These are phyloP conservation scores for Hipparchia semele DNA, from an alignment of 2,888 invertebrate genomes.

Conservation along the genomic window DNA sequence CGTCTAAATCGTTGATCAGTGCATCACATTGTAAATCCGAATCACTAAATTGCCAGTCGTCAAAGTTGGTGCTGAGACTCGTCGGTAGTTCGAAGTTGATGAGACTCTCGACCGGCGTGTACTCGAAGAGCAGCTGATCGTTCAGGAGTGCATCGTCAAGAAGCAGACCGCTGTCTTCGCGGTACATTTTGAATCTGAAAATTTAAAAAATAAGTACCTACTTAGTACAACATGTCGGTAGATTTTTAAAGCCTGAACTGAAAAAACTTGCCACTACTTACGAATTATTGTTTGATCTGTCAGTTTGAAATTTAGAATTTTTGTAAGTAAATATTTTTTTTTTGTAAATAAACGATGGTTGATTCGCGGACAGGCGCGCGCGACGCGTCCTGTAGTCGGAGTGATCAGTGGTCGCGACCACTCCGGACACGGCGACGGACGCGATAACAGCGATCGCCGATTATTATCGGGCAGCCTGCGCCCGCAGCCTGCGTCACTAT, in stretches of 20 bases:
- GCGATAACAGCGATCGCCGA: constrained; percentile 75
- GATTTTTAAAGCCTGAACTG: neutral
- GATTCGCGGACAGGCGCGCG: constrained; percentile 56
- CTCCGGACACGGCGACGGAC: constrained; percentile 70
- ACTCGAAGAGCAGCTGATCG: constrained; percentile 71
- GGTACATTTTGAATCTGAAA: constrained; percentile 68
- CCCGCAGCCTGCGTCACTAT: constrained; percentile 12
- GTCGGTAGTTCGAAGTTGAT: constrained; percentile 73
- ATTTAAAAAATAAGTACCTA: neutral
- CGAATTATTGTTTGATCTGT: neutral
- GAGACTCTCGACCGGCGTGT: constrained; percentile 74
- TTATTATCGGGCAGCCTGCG: constrained; percentile 63
- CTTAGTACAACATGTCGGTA: neutral
- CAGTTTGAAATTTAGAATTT: neutral
- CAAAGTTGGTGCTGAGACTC: constrained; percentile 55
- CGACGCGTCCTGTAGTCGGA: constrained; percentile 62
- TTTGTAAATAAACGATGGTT: neutral
- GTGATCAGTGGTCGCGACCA: constrained; percentile 55
- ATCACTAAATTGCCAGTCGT: constrained; percentile 70
- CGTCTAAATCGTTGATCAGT: constrained; percentile 65
- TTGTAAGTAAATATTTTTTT: constrained; percentile 3
- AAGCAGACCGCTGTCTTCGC: constrained; percentile 59
- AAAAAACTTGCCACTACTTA: neutral
- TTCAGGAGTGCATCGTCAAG: constrained; percentile 66
- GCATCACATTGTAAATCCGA: constrained; percentile 69